Evolutionary conservation across 2,797 vertebrate species (phyloP).

Genomic region (Mionectes olivaceus): DNA sequence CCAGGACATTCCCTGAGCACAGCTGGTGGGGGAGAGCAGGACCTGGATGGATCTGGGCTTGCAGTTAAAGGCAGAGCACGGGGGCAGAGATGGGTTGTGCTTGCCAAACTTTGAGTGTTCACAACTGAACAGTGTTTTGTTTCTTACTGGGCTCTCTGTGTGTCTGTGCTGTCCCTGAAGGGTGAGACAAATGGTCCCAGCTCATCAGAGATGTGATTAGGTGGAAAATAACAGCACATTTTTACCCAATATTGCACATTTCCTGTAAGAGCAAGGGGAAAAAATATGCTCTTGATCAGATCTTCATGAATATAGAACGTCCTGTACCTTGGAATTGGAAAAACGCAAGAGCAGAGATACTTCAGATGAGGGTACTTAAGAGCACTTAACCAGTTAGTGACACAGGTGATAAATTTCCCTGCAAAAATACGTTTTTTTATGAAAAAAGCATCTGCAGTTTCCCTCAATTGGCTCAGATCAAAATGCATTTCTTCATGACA

Average conservation of each 20-base stretch:
- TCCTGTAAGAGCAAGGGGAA: neutral
- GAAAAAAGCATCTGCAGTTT: neutral
- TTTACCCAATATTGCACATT: neutral
- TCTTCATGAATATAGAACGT: neutral
- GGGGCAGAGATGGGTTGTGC: no score
- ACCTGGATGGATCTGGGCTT: neutral
- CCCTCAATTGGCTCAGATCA: neutral
- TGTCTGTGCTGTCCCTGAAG: neutral
- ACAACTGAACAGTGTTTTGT: neutral
- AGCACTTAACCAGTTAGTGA: neutral
- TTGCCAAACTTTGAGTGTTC: neutral
- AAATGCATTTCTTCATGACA: neutral
- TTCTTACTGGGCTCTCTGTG: neutral
- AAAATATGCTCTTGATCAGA: neutral
- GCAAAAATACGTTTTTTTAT: neutral
- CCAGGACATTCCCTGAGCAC: neutral
- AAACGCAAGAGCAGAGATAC: neutral
- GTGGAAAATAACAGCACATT: neutral
- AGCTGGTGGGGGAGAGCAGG: neutral
- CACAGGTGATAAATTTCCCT: neutral
- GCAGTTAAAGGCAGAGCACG: neutral
- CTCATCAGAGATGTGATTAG: accelerated
- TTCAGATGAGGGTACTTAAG: neutral
- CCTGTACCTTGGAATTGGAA: neutral
- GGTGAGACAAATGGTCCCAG: neutral